Conservation (phyloP, 2,113 vertebrate genomes). For the Butorides virescens region DNA sequence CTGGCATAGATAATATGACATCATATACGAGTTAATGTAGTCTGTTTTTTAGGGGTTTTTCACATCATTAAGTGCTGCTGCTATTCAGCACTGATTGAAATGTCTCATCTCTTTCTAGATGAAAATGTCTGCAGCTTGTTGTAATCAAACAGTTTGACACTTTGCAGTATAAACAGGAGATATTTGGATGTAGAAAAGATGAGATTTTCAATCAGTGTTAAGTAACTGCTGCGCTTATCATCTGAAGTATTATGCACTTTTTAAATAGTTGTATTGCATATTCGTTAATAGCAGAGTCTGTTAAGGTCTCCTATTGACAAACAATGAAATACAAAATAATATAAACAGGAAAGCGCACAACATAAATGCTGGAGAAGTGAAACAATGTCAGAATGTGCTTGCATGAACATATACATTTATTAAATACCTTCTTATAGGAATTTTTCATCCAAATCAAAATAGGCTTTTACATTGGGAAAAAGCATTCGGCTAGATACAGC, state of each 20-base stretch:
- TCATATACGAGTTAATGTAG: slow-evolving; percentile 18
- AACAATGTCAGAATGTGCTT: neutral
- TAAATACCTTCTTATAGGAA: neutral
- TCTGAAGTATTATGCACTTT: neutral
- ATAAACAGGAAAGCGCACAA: neutral
- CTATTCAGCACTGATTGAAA: slow-evolving; percentile 53
- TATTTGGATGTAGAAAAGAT: neutral
- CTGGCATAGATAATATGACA: neutral
- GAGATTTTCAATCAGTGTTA: slow-evolving; percentile 9
- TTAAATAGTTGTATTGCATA: neutral
- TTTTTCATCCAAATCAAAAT: neutral
- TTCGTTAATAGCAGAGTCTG: neutral
- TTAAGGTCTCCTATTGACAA: neutral
- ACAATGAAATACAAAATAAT: neutral
- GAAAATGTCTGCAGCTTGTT: slow-evolving; percentile 24
- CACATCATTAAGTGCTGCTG: slow-evolving; percentile 28
- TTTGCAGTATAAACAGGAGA: slow-evolving; percentile 30
- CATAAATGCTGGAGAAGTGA: neutral
- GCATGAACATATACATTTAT: neutral
- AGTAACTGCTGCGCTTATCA: neutral
- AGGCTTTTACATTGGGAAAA: neutral
- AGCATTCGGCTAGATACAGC: neutral
- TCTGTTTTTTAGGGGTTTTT: neutral
- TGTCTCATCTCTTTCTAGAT: slow-evolving; percentile 16
- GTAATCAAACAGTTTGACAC: slow-evolving; percentile 56